Percentiles rank a stretch among this genome's conserved stretches.
phyloP scores from a whole-genome alignment of 1,140 invertebrate genomes.

The Sarcophaga peregrina region DNA sequence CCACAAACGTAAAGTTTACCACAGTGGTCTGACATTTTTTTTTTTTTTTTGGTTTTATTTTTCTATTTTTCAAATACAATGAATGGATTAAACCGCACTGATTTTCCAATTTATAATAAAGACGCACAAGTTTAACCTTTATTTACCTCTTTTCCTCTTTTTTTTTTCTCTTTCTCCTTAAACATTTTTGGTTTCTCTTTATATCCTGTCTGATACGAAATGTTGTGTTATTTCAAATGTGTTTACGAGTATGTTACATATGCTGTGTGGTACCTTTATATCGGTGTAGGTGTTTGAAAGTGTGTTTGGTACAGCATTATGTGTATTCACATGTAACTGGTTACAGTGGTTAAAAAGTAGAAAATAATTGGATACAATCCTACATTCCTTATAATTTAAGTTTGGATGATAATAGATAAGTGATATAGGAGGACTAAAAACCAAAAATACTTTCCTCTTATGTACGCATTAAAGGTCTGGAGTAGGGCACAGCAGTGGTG shows the following conservation, averaged over 20 bases:
- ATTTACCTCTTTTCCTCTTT: neutral
- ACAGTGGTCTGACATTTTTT: neutral
- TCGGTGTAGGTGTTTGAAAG: neutral
- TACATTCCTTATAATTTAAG: too few species aligned
- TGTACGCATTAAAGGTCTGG: too few species aligned
- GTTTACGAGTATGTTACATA: neutral
- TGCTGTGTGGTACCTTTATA: too few species aligned
- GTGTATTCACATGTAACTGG: neutral
- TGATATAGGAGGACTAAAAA: too few species aligned
- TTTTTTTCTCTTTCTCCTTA: too few species aligned
- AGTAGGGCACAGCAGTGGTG: too few species aligned
- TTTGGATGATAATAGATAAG: too few species aligned
- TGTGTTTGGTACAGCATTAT: neutral
- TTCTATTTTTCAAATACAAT: neutral
- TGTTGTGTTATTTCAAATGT: neutral
- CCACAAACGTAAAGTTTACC: slow-evolving; percentile 30
- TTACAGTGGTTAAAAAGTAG: neutral
- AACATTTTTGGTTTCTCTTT: neutral
- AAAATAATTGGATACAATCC: too few species aligned
- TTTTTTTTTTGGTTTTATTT: neutral
- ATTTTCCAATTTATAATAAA: slow-evolving; percentile 40
- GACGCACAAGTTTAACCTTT: slow-evolving; percentile 19
- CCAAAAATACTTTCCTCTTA: too few species aligned
- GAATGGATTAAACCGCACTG: slow-evolving; percentile 31
- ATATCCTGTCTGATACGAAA: neutral